Base-by-base conservation (phyloP, 2,888 invertebrate species). In the Metellina segmentata region DNA sequence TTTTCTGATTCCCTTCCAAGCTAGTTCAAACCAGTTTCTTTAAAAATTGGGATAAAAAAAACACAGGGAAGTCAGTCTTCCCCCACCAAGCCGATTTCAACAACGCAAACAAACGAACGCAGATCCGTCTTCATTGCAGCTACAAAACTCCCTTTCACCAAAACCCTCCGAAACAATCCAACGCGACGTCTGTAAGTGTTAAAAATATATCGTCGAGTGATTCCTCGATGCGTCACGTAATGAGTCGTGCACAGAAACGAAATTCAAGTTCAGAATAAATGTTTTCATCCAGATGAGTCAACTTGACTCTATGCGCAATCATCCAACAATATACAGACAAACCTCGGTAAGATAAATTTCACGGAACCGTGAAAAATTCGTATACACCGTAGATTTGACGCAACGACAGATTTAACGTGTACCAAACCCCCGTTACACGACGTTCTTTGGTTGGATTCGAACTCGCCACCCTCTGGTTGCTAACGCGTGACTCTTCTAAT, bases 41-140 rank as follows among this genome's bases (percentile, higher is more conserved):
- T 74, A 75, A 85, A 85, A 85, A 85, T 75, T 70, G 72, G 61
- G 74, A 20, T 34, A 49, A 85, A 83, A 85, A 85, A 75, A 52
- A 85, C 52, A 61, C 61, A 61, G 61, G 11, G 16, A 16, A 61
- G 61, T 5, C 61, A 16, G 61, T 16, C 34, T 34, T 61, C 61
- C 61, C 13, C 61, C 13, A 61, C 61, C 13, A 11, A 61, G 34
- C 34, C 34, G 34, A 34, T 61, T 13, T 61, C 61, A 11, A 6
- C 16, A 61, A 61, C 61, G 61, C 52, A 78, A 13, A 78, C 78
- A 78, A 52, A 51, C 11, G 52, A 78, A 52, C 19, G 19, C 78
- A 51, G 16, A 61, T 78, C 52, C 51, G 78, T 78, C 49, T 78
- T 78, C 78, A n/a, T 51, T 61, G 61, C 61, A 61, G 52, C 19